Base-by-base conservation (phyloP, 2,888 invertebrate species). In the Aquatica leii region DNA sequence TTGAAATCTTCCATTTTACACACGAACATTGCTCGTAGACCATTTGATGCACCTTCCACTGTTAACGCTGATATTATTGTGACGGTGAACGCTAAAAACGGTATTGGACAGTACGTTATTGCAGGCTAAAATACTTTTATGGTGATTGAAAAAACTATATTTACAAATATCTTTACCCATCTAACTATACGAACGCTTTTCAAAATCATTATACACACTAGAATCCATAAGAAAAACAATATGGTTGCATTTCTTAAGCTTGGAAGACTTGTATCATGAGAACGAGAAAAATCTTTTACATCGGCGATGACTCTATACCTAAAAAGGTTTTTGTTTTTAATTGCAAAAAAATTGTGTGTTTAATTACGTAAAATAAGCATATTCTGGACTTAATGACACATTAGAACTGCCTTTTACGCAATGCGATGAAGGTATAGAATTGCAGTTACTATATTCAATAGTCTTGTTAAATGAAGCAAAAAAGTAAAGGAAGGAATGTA, bases 231-330 rank as follows among this genome's bases (percentile, higher is more conserved):
- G 24, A 63, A 65, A 21, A 65, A 63, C 17, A 62, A 24, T 14
- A 69, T 50, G 11, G 57, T 60, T 8, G 63, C 31, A 51, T 67
- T 70, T 50, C 65, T 56, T 50, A 55, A 65, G 40, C 67, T 68
- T n/a, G n/a, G n/a, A n/a, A n/a, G n/a, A n/a, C n/a, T n/a, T 15
- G 52, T n/a, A 14, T 34, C 17, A 18, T 3, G 18, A 40, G 0
- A 1, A 5, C 48, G n/a, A 12, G 31, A 61, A 24, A 50, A 4
- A 3, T 34, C 48, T 11, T 17, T 41, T 8, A 34, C 14, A 11
- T 58, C 35, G 17, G 35, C 20, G 20, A 66, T 31, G 31, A 66
- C 35, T 1, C 46, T 43, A 18, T 65, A 56, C 31, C 61, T 67
- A 18, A 15, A 63, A 60, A 53, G 15, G 52, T 40, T n/a, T 1